A percentile compares a stretch with the other conserved stretches of the same genome.
Conservation (phyloP, 2,797 vertebrate genomes). For the Xyrichtys novacula region DNA sequence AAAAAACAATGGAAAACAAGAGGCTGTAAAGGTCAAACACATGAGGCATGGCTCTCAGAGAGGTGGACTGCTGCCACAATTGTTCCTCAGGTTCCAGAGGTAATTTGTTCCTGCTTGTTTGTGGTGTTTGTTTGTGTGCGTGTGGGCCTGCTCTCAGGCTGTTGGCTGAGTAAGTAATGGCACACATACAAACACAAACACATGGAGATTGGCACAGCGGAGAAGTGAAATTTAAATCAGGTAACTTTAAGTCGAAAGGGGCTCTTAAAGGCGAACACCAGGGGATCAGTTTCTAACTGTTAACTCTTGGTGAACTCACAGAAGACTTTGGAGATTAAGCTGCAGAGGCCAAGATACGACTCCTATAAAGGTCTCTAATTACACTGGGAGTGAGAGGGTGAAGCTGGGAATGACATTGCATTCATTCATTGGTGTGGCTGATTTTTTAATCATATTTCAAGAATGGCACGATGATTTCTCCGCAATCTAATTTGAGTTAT, state of each 20-base stretch:
- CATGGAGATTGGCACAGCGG: slow-evolving; percentile 14
- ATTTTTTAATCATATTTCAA: no score
- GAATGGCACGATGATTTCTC: no score
- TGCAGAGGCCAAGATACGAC: neutral
- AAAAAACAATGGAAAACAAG: slow-evolving; percentile 69
- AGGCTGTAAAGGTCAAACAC: slow-evolving; percentile 58
- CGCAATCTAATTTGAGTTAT: no score
- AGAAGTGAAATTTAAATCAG: slow-evolving; percentile 1
- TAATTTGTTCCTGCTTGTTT: slow-evolving; percentile 44
- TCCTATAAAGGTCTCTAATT: no score
- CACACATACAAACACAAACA: slow-evolving; percentile 24
- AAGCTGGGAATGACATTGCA: no score
- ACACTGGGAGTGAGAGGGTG: no score
- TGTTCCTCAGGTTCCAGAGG: slow-evolving; percentile 57
- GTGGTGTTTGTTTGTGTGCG: slow-evolving; percentile 36
- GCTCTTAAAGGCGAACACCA: neutral
- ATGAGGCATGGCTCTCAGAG: slow-evolving; percentile 45
- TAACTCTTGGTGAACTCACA: neutral
- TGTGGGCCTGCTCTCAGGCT: slow-evolving; percentile 22
- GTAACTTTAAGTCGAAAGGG: neutral
- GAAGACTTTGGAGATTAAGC: neutral
- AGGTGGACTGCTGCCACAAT: slow-evolving; percentile 53
- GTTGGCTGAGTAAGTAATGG: slow-evolving; percentile 9
- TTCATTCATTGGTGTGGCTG: no score
- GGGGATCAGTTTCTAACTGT: neutral